Conservation (phyloP, 1,140 invertebrate genomes). For the Spodoptera frugiperda region DNA sequence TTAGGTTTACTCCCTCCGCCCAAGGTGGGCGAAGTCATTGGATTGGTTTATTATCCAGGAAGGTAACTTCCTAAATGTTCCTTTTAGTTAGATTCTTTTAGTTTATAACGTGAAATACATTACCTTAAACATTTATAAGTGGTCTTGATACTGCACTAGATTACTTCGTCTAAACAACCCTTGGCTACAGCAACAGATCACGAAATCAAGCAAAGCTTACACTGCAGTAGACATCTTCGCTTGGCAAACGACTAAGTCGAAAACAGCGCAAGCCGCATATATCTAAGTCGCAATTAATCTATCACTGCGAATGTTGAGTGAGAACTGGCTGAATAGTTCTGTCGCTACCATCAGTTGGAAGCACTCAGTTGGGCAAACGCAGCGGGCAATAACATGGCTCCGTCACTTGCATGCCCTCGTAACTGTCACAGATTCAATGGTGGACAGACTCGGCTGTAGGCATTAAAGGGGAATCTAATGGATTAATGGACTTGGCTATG, state of each 20-base stretch:
- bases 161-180: background rate
- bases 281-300: slow-evolving; percentile 45
- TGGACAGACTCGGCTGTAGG: slow-evolving; percentile 27
- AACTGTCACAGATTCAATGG: slow-evolving; percentile 38
- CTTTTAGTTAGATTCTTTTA: no score
- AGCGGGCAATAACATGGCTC: slow-evolving; percentile 61
- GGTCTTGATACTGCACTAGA: no score
- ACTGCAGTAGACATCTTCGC: slow-evolving; percentile 19
- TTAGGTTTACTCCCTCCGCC: no score
- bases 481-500: background rate
- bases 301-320: slow-evolving; percentile 41
- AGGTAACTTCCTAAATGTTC: no score
- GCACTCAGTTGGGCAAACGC: slow-evolving; percentile 63
- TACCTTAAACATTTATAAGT: no score
- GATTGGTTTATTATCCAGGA: no score
- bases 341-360: slow-evolving; percentile 64
- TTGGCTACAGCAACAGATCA: background rate
- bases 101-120: no score
- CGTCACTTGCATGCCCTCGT: slow-evolving; percentile 58
- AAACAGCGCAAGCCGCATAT: slow-evolving; percentile 34
- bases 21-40: no score
- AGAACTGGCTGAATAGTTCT: slow-evolving; percentile 51
- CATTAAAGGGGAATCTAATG: slow-evolving; percentile 4
- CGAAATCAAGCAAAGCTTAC: background rate
- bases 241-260: slow-evolving; percentile 13